Evolutionary conservation across 2,113 vertebrate species (phyloP).

Genomic region (Emydura subglobosa): DNA sequence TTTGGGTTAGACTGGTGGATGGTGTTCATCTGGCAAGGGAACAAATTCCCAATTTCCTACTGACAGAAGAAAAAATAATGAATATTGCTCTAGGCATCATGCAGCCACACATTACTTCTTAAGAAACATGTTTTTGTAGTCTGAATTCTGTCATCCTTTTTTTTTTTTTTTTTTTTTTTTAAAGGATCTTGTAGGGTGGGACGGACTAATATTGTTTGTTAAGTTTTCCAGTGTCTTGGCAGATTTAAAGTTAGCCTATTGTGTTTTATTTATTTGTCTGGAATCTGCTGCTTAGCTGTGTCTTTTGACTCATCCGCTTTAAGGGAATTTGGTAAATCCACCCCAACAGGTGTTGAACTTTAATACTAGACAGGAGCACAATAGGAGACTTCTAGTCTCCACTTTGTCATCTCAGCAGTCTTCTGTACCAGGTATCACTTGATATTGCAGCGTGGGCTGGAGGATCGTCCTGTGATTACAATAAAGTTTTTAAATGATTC

Average conservation of each 20-base stretch:
- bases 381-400: not conserved
- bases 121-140: conserved; percentile 64
- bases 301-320: conserved; percentile 2
- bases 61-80: conserved; percentile 58
- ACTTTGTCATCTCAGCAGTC: conserved; percentile 34
- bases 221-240: not conserved
- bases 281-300: not conserved
- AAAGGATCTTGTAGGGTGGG: not conserved
- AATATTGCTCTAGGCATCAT: conserved; percentile 55
- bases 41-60: conserved; percentile 57
- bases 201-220: not conserved
- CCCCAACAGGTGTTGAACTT: conserved; percentile 32
- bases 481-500: not conserved
- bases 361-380: conserved; percentile 3
- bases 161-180: not conserved
- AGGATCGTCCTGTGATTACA: conserved; percentile 32
- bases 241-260: not conserved
- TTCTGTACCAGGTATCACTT: conserved; percentile 11
- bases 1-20: conserved; percentile 16
- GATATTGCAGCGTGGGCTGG: conserved; percentile 13
- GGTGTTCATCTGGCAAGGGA: conserved; percentile 33
- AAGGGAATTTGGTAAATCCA: conserved; percentile 23
- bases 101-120: conserved; percentile 55
- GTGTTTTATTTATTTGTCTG: not conserved
- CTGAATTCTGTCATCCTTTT: conserved; percentile 10